Percentiles rank a stretch among this genome's conserved stretches.
These are phyloP conservation scores for Glaucopsyche alexis DNA, from an alignment of 2,888 invertebrate species.

Conservation along the genomic window DNA sequence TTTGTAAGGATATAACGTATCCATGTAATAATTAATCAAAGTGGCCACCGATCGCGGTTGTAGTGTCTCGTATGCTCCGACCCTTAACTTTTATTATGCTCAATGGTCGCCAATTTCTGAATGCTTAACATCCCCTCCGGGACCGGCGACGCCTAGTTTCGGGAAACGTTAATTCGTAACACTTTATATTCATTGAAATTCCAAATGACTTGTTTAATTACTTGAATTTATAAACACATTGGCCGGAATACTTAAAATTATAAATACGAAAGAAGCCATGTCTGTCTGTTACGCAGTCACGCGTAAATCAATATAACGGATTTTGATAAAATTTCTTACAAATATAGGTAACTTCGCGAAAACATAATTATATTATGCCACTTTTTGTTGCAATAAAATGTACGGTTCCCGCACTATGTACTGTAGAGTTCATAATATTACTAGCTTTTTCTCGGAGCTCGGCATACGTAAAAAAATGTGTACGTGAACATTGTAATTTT, in stretches of 20 bases:
- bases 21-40: too few relatives aligned
- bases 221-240: background rate
- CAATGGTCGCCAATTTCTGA: background rate
- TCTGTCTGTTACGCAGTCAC: background rate
- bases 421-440: too few relatives aligned
- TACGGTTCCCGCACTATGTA: too few relatives aligned
- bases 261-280: background rate
- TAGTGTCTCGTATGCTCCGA: background rate
- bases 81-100: background rate
- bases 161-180: background rate
- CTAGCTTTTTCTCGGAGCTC: too few relatives aligned
- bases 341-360: too few relatives aligned
- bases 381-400: too few relatives aligned
- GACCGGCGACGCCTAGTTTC: conserved; percentile 4
- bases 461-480: too few relatives aligned
- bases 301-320: background rate
- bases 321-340: too few relatives aligned
- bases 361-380: too few relatives aligned
- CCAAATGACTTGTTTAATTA: background rate
- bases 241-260: background rate
- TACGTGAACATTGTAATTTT: too few relatives aligned
- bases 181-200: conserved; percentile 9
- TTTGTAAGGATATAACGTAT: too few relatives aligned
- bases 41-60: background rate
- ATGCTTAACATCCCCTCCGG: background rate